These are phyloP conservation scores for Tetragnatha versicolor DNA, from an alignment of 1,140 invertebrate genomes.

Conservation along the genomic window DNA sequence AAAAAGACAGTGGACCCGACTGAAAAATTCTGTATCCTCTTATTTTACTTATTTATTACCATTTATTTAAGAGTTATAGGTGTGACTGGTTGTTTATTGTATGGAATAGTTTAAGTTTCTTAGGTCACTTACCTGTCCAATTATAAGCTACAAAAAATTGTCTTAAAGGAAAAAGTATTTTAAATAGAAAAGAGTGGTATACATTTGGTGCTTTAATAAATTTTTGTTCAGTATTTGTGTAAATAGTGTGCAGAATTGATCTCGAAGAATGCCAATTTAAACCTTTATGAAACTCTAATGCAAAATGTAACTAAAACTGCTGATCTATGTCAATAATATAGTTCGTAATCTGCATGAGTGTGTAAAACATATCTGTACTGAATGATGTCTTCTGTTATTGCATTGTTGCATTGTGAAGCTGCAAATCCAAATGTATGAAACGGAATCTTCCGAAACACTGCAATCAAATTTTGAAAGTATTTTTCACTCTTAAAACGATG, in stretches of 20 bases:
- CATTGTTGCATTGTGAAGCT: conserved; percentile 50
- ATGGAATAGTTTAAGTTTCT: too few species aligned
- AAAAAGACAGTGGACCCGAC: too few species aligned
- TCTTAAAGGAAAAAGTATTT: not conserved
- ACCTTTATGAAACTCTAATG: conserved; percentile 21
- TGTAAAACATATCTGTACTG: conserved; percentile 48
- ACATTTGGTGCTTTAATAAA: conserved; percentile 32
- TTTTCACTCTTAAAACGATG: too few species aligned
- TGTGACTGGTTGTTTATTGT: too few species aligned
- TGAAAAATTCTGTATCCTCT: too few species aligned
- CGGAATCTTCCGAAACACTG: too few species aligned
- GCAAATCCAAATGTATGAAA: not conserved
- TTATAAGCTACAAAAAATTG: too few species aligned
- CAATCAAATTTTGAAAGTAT: too few species aligned
- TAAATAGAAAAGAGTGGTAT: not conserved
- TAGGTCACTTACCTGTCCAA: not conserved
- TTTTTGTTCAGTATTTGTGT: conserved; percentile 20
- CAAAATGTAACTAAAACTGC: conserved; percentile 40
- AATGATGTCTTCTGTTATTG: conserved; percentile 46
- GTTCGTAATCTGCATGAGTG: conserved; percentile 51
- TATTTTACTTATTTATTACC: too few species aligned
- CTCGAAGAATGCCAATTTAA: conserved; percentile 12
- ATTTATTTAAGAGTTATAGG: too few species aligned
- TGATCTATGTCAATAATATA: conserved; percentile 46
- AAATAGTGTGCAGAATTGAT: conserved; percentile 25